Base-by-base conservation (phyloP, 2,113 vertebrate genomes). In the Bucco capensis region DNA sequence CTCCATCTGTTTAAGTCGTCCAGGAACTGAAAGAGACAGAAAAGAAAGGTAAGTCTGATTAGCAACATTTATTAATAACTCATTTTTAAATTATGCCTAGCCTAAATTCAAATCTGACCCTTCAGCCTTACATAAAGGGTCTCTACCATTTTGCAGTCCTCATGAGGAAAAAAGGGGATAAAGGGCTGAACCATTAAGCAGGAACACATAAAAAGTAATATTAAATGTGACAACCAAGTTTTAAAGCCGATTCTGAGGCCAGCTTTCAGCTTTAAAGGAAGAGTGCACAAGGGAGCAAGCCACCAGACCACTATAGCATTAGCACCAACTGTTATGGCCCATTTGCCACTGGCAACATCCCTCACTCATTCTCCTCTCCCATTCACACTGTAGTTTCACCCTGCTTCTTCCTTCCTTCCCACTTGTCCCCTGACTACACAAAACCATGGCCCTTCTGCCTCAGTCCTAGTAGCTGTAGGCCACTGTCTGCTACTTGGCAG, bases 1-100 rank as follows among this genome's bases (percentile, higher is more conserved):
- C 97, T 98, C 99, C 99, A 99, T 65, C 98, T 98, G 97, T 96
- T 99, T 77, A 99, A 96, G 86, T 99, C 98, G 49, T 98, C 98
- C 58, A 98, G 98, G 38, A 94, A 97, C 99, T 99, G 92, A 51
- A 86, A 75, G 46, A 70, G 96, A 77, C 1, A 35, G 42, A 70
- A 85, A 89, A 88, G 72, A 28, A 87, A 33, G 72, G 18, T 3
- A 40, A 67, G 31, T 22, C 40, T 42, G 47, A 8, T 21, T 3
- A 56, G 49, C 16, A 76, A 79, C 7, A 67, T 28, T 27, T 27
- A 33, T 87, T 23, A 54, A 53, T 53, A 74, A 15, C 12, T 74
- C 8, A 38, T 37, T 50, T 73, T 79, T 16, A 28, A 67, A 62
- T 83, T 47, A 58, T 10, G 38, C 40, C 47, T 54, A 62, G 54